phyloP scores from a whole-genome alignment of 2,113 vertebrate species.

The Xiphorhynchus elegans region DNA sequence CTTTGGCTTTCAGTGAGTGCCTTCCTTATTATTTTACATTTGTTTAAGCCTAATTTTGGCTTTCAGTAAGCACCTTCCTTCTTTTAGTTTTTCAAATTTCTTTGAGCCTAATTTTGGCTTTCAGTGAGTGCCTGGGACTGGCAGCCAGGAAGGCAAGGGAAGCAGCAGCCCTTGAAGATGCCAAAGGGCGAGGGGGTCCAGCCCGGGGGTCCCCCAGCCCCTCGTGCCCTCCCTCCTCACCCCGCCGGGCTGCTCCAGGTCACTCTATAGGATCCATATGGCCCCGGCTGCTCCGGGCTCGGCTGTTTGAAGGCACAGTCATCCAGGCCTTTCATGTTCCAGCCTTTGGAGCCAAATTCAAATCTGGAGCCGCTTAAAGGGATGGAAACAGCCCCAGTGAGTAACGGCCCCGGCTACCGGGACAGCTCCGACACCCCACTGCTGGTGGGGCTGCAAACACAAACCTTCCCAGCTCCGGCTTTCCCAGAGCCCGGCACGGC shows the following conservation, averaged over 20 bases:
- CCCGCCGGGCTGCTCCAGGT: neutral
- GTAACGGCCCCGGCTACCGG: conserved; percentile 12
- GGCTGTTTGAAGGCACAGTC: neutral
- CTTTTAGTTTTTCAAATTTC: too few species aligned
- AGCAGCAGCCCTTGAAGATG: neutral
- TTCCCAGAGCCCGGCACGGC: neutral
- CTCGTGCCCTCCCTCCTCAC: neutral
- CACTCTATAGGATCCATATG: conserved; percentile 12
- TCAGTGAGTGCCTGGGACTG: neutral
- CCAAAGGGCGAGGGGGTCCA: neutral
- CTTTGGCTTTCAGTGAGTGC: too few species aligned
- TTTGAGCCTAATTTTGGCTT: neutral
- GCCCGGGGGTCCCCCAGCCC: neutral
- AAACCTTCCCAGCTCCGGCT: neutral
- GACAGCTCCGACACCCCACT: neutral
- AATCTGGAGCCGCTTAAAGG: conserved; percentile 63
- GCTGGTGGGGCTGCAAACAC: neutral
- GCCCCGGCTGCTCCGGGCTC: neutral
- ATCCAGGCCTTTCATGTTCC: conserved; percentile 36
- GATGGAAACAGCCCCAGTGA: conserved; percentile 10
- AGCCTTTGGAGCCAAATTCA: neutral
- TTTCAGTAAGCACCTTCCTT: too few species aligned
- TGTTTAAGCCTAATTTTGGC: neutral
- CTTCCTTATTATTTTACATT: too few species aligned
- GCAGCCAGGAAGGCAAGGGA: neutral